Conservation (phyloP, 2,113 vertebrate genomes). For the Cepphus grylle region DNA sequence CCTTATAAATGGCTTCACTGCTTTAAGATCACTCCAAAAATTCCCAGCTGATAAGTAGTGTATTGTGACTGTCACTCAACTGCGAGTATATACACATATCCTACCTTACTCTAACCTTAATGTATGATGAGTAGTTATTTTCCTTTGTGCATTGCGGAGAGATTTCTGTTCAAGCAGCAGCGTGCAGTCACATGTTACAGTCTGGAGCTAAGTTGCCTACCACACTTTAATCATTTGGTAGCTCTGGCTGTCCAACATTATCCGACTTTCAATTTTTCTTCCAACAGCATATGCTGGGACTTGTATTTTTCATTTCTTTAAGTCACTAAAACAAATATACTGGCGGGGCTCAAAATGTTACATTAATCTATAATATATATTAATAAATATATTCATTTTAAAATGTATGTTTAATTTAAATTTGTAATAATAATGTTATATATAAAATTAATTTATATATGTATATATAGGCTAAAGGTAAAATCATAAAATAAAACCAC, state of each 20-base stretch:
- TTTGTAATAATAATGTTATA: neutral
- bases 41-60: neutral
- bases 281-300: neutral
- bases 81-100: neutral
- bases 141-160: neutral
- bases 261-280: constrained; percentile 24
- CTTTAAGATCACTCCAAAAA: neutral
- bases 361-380: neutral
- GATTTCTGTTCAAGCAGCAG: neutral
- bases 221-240: neutral
- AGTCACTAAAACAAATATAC: neutral
- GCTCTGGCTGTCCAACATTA: neutral
- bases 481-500: constrained; percentile 3
- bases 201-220: neutral
- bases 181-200: neutral
- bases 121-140: neutral
- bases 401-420: neutral
- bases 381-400: neutral
- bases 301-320: constrained; percentile 35
- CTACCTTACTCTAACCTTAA: neutral
- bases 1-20: neutral
- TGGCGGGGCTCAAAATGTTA: neutral
- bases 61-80: neutral
- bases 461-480: neutral
- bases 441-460: neutral